phyloP scores from a whole-genome alignment of 1,140 invertebrate genomes.

The Panagrolaimus sp. region DNA sequence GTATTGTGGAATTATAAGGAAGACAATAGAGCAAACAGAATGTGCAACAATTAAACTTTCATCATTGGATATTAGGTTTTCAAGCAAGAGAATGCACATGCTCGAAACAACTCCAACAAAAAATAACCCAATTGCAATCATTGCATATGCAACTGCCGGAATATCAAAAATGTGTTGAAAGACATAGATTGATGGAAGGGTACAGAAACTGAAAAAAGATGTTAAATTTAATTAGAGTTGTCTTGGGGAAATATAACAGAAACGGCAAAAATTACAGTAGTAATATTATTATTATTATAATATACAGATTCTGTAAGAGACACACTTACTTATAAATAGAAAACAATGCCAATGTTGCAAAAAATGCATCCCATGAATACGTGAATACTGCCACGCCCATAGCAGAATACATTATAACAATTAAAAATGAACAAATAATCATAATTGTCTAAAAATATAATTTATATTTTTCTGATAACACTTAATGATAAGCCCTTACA shows the following conservation, averaged over 20 bases:
- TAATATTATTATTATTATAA: too few species aligned
- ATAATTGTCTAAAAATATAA: constrained; percentile 8
- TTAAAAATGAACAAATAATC: constrained; percentile 18
- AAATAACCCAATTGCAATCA: constrained; percentile 46
- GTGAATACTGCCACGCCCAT: constrained; percentile 47
- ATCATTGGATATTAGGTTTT: constrained; percentile 40
- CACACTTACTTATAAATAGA: constrained; percentile 32
- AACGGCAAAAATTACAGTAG: too few species aligned
- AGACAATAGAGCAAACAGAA: constrained; percentile 64
- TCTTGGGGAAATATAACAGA: too few species aligned
- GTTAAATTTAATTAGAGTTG: too few species aligned
- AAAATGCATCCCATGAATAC: constrained; percentile 28
- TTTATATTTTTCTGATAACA: neutral
- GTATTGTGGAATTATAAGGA: constrained; percentile 71
- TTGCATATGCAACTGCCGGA: constrained; percentile 44
- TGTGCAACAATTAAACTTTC: constrained; percentile 30
- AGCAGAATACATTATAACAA: constrained; percentile 8
- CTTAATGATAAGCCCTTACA: constrained; percentile 53
- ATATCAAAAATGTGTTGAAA: constrained; percentile 37
- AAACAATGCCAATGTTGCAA: constrained; percentile 37
- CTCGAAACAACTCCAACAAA: constrained; percentile 46
- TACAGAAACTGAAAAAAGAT: constrained; percentile 3
- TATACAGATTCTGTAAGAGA: too few species aligned
- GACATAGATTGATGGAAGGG: constrained; percentile 47
- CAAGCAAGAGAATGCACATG: constrained; percentile 41